Base-by-base conservation (phyloP, 1,140 invertebrate genomes). In the Archegozetes longisetosus region DNA sequence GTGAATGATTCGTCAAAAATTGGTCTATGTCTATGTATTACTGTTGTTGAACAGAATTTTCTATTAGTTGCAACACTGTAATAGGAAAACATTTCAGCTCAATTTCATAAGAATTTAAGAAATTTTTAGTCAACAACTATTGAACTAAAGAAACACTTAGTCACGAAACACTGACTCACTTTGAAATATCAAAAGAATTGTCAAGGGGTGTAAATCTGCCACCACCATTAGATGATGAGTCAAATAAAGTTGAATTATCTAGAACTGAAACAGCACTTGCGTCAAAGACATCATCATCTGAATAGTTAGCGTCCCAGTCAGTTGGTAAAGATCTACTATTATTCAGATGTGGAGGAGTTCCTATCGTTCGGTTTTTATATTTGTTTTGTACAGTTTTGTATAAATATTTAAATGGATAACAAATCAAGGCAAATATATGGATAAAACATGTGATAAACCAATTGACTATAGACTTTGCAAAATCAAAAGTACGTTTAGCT, bases 251-350 rank as follows among this genome's bases (percentile, higher is more conserved):
- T 17, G 32, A 40, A 40, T 40, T 40, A 17, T 40, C 32, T 40
- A 40, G 17, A 6, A 40, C 32, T 40, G 32, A 40, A 40, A 40
- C 6, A 40, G 6, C 22, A 40, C 14, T 49, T 6, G 13, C 27
- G 17, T 62, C 52, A 51, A 55, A 32, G 14, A 27, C 29, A 51
- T 62, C 61, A 20, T 62, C 61, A 40, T 62, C 61, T 4, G 61
- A 62, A 47, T 62, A 62, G 14, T 59, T 23, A 40, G 53, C 56
- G n/a, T 49, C 50, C 32, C 60, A 50, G 14, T 49, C 29, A 9
- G 56, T 29, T 51, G 47, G 17, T 32, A 49, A 50, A 50, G 27
- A n/a, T 3, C 28, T 26, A 27, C 28, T 60, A 52, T 59, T 17
- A 17, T 54, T 61, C n/a, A n/a, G n/a, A n/a, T n/a, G n/a, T 24